Percentiles rank a stretch among this genome's conserved stretches.
Conservation (phyloP, 2,888 invertebrate species). For the Cosmopolites sordidus region DNA sequence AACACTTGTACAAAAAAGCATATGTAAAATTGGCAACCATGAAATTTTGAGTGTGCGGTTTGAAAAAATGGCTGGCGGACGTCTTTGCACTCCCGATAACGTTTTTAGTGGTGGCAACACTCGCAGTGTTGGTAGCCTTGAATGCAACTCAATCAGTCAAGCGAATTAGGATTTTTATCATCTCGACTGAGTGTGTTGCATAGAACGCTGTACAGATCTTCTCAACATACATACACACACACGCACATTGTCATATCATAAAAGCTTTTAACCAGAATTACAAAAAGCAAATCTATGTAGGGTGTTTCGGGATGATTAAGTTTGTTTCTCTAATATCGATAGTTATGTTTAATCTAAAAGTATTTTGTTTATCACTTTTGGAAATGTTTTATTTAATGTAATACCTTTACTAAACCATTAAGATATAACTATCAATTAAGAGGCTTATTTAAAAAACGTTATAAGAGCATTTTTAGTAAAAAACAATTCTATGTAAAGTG, state of each 20-base stretch:
- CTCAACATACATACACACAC: conserved; percentile 24
- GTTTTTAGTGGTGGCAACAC: conserved; percentile 28
- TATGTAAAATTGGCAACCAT: conserved; percentile 28
- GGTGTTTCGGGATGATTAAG: too few species aligned
- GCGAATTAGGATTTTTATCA: not conserved
- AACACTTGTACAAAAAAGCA: conserved; percentile 28
- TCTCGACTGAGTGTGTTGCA: conserved; percentile 1
- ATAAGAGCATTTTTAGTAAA: too few species aligned
- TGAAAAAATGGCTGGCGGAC: conserved; percentile 28
- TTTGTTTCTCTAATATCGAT: too few species aligned
- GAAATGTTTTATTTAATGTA: too few species aligned
- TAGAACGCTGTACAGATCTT: not conserved
- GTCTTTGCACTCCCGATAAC: conserved; percentile 15
- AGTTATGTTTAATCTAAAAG: too few species aligned
- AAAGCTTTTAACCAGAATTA: not conserved
- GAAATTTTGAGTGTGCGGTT: conserved; percentile 28
- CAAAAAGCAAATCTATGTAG: not conserved
- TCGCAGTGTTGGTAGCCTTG: conserved; percentile 24
- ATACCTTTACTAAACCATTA: too few species aligned
- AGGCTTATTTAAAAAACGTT: too few species aligned
- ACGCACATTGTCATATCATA: conserved; percentile 9
- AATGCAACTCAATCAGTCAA: conserved; percentile 8
- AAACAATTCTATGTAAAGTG: too few species aligned
- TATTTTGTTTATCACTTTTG: too few species aligned
- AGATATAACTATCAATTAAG: too few species aligned